Conservation (phyloP, 1,140 invertebrate genomes). For the Trichomalopsis sarcophagae region DNA sequence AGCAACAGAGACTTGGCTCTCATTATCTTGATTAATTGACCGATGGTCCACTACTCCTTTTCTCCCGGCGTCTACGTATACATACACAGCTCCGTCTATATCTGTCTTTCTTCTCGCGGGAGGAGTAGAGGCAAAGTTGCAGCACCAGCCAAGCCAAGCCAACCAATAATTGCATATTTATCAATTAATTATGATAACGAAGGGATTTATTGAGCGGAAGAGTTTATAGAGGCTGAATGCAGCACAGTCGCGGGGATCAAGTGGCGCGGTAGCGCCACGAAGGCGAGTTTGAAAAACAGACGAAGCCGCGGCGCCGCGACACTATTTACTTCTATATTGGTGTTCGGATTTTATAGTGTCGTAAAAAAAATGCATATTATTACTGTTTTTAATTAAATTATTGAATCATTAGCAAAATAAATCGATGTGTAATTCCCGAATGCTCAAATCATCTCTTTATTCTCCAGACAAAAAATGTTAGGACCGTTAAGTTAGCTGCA, state of each 20-base stretch:
- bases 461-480: too few species aligned
- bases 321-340: too few species aligned
- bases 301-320: too few species aligned
- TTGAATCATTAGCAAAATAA: too few species aligned
- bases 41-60: slow-evolving; percentile 66
- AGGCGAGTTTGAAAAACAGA: too few species aligned
- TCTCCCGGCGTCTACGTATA: slow-evolving; percentile 6
- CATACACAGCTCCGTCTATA: neutral
- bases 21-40: slow-evolving; percentile 76
- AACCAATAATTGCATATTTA: slow-evolving; percentile 50
- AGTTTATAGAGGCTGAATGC: neutral
- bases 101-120: slow-evolving; percentile 2
- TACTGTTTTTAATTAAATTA: too few species aligned
- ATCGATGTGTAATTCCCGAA: too few species aligned
- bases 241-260: neutral
- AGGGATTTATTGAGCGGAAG: slow-evolving; percentile 23
- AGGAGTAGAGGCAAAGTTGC: neutral
- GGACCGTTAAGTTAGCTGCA: too few species aligned
- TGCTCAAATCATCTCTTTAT: too few species aligned
- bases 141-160: neutral
- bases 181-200: slow-evolving; percentile 49
- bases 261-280: too few species aligned
- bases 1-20: slow-evolving; percentile 64
- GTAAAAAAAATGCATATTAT: too few species aligned
- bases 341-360: too few species aligned